These are phyloP conservation scores for Neomorphus geoffroyi DNA, from an alignment of 2,797 vertebrate species.

Conservation along the genomic window DNA sequence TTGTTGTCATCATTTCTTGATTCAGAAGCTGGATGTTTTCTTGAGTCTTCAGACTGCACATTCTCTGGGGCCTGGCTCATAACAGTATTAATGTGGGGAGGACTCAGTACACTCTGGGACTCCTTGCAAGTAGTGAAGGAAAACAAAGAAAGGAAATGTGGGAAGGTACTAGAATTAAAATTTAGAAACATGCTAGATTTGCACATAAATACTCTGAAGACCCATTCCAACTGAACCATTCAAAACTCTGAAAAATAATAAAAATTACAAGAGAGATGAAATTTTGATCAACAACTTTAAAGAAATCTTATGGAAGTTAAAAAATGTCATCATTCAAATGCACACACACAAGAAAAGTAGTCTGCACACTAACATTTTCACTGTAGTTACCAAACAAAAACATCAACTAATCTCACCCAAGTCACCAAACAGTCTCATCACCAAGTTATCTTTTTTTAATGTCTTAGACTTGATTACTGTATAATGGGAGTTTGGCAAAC, in stretches of 20 bases:
- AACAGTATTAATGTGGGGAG: not conserved
- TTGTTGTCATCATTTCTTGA: conserved; percentile 56
- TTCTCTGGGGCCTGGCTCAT: conserved; percentile 47
- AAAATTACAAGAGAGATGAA: not conserved
- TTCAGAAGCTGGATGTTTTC: conserved; percentile 61
- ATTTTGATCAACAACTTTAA: not conserved
- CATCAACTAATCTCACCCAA: not conserved
- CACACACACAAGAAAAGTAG: not conserved
- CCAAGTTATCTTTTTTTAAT: not conserved
- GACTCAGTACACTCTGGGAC: conserved; percentile 65
- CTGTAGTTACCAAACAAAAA: not conserved
- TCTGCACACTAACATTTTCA: not conserved
- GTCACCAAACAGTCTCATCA: not conserved
- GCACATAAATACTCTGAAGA: not conserved
- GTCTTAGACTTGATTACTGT: not conserved
- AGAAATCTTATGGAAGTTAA: not conserved
- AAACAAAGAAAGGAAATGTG: conserved; percentile 6
- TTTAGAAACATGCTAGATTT: not conserved
- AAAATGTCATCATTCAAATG: not conserved
- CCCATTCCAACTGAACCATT: not conserved
- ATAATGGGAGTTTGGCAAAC: not conserved
- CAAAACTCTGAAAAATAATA: not conserved
- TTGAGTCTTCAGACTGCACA: conserved; percentile 51
- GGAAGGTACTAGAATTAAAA: not conserved
- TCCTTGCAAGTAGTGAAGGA: conserved; percentile 62